Percentiles rank a stretch among this genome's conserved stretches.
Conservation (phyloP, 2,797 vertebrate species). For the Acanthurus leucopareius region DNA sequence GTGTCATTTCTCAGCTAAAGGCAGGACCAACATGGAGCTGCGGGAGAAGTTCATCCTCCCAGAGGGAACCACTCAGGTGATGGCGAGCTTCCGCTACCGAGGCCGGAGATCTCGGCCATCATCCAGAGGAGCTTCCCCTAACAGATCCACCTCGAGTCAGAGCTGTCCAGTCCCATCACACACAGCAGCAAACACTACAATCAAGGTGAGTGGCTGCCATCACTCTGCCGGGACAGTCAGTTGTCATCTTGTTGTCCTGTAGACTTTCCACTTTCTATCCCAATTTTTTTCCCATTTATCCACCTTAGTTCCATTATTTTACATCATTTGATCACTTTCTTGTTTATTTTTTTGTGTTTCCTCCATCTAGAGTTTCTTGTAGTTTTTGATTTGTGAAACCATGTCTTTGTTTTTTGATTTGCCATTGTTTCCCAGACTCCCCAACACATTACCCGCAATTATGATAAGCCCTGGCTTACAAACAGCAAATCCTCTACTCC, state of each 20-base stretch:
- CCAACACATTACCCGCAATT: conserved; percentile 99
- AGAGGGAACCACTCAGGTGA: conserved; percentile 94
- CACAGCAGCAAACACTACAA: conserved; percentile 79
- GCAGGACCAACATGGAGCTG: conserved; percentile 96
- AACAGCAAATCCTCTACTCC: conserved; percentile 99
- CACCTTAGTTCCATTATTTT: conserved; percentile 10
- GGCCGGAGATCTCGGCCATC: conserved; percentile 96
- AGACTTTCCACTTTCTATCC: conserved; percentile 20
- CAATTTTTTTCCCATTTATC: conserved; percentile 40
- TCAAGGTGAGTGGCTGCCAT: conserved; percentile 88
- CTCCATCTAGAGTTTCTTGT: conserved; percentile 54
- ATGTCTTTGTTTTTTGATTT: conserved; percentile 89
- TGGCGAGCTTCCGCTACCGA: conserved; percentile 96
- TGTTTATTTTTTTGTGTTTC: conserved; percentile 56
- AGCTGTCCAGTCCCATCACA: conserved; percentile 87
- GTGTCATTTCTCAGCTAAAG: conserved; percentile 89
- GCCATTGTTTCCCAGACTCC: conserved; percentile 96
- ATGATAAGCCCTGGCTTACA: conserved; percentile 99
- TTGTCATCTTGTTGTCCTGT: background rate
- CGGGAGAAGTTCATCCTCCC: conserved; percentile 98
- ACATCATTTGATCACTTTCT: conserved; percentile 48
- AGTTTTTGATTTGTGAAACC: conserved; percentile 82
- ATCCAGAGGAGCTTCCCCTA: conserved; percentile 94
- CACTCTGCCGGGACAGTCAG: background rate
- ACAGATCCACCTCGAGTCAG: conserved; percentile 94